A percentile compares a stretch with the other conserved stretches of the same genome.
These are phyloP conservation scores for Anolis sagrei DNA, from an alignment of 2,113 vertebrate genomes.

Conservation along the genomic window DNA sequence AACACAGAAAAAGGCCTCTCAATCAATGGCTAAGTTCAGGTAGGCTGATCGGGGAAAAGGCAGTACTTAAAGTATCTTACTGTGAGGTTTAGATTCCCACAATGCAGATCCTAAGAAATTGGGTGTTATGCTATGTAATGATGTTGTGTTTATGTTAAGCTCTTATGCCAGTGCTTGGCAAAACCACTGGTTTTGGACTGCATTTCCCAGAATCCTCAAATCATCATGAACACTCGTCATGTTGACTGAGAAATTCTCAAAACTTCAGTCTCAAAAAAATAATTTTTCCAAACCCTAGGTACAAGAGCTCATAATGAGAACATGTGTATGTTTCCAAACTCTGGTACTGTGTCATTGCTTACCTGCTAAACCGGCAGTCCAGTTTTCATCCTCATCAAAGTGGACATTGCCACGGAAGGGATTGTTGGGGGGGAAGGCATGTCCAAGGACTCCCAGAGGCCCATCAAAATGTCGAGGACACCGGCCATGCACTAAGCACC, in stretches of 20 bases:
- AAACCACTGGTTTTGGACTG: background rate
- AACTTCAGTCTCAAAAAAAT: too few species aligned
- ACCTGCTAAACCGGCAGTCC: slow-evolving; percentile 75
- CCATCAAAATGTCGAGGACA: slow-evolving; percentile 80
- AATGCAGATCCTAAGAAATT: background rate
- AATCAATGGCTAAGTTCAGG: too few species aligned
- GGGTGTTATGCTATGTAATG: background rate
- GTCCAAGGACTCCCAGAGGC: slow-evolving; percentile 75
- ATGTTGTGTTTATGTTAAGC: background rate
- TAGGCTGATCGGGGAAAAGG: too few species aligned
- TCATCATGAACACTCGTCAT: background rate
- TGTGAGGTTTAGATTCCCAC: too few species aligned
- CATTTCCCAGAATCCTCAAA: background rate
- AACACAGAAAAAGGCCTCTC: too few species aligned
- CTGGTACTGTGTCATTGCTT: slow-evolving; percentile 8
- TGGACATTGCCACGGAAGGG: slow-evolving; percentile 81
- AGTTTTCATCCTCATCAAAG: slow-evolving; percentile 82
- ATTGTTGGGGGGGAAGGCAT: slow-evolving; percentile 80
- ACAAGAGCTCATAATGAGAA: too few species aligned
- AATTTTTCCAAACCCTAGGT: too few species aligned
- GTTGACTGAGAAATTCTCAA: background rate
- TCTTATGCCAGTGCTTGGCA: too few species aligned
- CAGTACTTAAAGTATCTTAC: too few species aligned
- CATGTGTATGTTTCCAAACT: background rate
- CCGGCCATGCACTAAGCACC: slow-evolving; percentile 72